phyloP scores from a whole-genome alignment of 1,140 invertebrate species.

The Andricus grossulariae region DNA sequence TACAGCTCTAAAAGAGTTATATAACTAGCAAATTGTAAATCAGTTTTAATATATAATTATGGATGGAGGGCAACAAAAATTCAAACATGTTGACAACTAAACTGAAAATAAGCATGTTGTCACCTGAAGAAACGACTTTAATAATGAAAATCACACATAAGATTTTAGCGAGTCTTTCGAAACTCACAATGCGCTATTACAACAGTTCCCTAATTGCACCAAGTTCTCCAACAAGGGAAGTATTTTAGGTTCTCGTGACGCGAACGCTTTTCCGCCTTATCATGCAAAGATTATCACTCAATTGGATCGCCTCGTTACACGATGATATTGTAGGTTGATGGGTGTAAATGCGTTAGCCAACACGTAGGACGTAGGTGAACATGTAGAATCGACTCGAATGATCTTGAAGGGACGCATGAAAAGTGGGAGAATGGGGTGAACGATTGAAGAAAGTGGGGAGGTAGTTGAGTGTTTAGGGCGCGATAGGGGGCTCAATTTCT shows the following conservation, averaged over 20 bases:
- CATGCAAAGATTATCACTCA: constrained; percentile 17
- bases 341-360: constrained; percentile 7
- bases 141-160: too few species aligned
- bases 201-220: too few species aligned
- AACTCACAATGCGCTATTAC: too few species aligned
- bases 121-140: too few species aligned
- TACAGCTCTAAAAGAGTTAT: background rate
- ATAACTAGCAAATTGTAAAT: background rate
- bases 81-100: too few species aligned
- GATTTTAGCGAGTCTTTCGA: too few species aligned
- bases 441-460: constrained; percentile 5
- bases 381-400: constrained; percentile 48
- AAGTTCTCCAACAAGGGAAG: background rate
- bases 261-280: constrained; percentile 12
- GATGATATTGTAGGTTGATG: constrained; percentile 17
- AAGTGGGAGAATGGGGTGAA: constrained; percentile 42
- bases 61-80: too few species aligned
- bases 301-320: constrained; percentile 4
- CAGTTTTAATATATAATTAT: too few species aligned
- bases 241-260: constrained; percentile 14
- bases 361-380: constrained; percentile 52
- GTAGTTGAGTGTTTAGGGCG: constrained; percentile 5
- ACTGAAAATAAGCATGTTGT: too few species aligned
- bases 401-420: background rate
- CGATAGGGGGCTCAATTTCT: constrained; percentile 62